Conservation (phyloP, 2,113 vertebrate genomes). For the Oplegnathus fasciatus region DNA sequence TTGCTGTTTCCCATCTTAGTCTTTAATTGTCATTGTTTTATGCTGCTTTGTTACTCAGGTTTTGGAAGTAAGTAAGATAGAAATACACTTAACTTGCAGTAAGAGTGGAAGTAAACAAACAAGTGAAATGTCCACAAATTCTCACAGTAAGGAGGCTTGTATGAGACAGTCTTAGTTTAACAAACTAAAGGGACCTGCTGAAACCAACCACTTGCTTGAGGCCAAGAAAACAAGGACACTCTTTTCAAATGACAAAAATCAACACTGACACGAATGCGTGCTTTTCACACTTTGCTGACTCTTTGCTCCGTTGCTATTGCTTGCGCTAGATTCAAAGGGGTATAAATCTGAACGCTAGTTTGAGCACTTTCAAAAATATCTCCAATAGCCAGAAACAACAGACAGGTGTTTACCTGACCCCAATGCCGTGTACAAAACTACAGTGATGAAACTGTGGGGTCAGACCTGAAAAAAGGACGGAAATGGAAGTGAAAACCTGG, state of each 20-base stretch:
- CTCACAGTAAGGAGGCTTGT: neutral
- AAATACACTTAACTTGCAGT: constrained; percentile 2
- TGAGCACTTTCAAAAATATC: constrained; percentile 13
- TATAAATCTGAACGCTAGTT: constrained; percentile 18
- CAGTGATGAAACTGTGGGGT: constrained; percentile 6
- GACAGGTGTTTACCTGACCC: constrained; percentile 12
- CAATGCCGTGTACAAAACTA: constrained; percentile 9
- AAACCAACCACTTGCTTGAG: constrained; percentile 34
- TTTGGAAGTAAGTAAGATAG: neutral
- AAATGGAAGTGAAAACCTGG: constrained; percentile 21
- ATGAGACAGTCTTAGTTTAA: constrained; percentile 3
- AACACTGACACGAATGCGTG: constrained; percentile 23
- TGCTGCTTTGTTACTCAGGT: neutral
- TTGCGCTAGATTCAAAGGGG: neutral
- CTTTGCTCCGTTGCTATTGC: neutral
- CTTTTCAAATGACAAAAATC: constrained; percentile 29
- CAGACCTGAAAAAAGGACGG: constrained; percentile 2
- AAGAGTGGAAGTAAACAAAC: neutral
- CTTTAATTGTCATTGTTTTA: neutral
- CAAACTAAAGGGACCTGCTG: constrained; percentile 21
- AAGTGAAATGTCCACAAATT: neutral
- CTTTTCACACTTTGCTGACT: constrained; percentile 44
- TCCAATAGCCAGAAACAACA: constrained; percentile 30
- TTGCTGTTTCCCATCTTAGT: neutral
- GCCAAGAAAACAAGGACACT: constrained; percentile 27